These are phyloP conservation scores for Nixonia krombeini DNA, from an alignment of 1,140 invertebrate genomes.

Conservation along the genomic window DNA sequence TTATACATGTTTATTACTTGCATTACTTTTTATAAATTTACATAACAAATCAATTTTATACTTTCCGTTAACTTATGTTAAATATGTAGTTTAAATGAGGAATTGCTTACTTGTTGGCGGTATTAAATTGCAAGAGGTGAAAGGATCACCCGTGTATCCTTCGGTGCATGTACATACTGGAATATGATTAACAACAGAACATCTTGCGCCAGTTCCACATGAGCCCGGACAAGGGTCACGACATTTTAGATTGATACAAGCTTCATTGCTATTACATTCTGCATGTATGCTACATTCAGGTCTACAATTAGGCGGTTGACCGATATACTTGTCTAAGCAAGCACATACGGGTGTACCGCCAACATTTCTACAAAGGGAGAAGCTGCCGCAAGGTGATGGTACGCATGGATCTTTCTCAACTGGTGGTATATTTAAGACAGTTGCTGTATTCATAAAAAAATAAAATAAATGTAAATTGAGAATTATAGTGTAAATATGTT, in stretches of 20 bases:
- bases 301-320: slow-evolving; percentile 61
- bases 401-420: slow-evolving; percentile 69
- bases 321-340: slow-evolving; percentile 65
- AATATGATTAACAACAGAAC: slow-evolving; percentile 72
- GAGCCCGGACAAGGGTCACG: slow-evolving; percentile 74
- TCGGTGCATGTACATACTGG: slow-evolving; percentile 74
- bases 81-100: no score
- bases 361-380: slow-evolving; percentile 75
- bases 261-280: slow-evolving; percentile 69
- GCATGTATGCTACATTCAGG: slow-evolving; percentile 69
- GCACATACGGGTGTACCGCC: slow-evolving; percentile 79
- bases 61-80: no score
- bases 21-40: no score
- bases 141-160: slow-evolving; percentile 74
- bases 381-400: slow-evolving; percentile 77
- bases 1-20: no score
- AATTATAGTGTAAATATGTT: not conserved
- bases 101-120: slow-evolving; percentile 57
- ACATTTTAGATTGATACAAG: slow-evolving; percentile 73
- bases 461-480: not conserved
- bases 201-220: slow-evolving; percentile 73
- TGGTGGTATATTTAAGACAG: slow-evolving; percentile 2
- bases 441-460: slow-evolving; percentile 16
- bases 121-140: slow-evolving; percentile 64
- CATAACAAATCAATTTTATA: no score